Conservation (phyloP, 2,888 invertebrate genomes). For the Teinopalpus imperialis region DNA sequence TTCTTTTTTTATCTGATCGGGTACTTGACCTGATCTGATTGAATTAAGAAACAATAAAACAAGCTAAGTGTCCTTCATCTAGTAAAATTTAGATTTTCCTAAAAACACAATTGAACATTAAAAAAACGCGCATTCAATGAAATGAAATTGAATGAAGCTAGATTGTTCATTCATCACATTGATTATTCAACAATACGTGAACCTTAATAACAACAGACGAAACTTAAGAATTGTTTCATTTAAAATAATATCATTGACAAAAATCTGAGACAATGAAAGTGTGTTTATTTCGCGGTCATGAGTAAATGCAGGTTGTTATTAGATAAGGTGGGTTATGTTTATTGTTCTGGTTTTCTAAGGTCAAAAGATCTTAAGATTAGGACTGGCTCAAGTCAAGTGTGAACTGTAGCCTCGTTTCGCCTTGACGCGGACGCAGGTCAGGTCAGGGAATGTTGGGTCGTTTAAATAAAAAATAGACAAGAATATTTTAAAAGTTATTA, state of each 20-base stretch:
- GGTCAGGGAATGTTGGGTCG: conserved; percentile 8
- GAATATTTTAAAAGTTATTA: too few relatives aligned
- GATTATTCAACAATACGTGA: background rate
- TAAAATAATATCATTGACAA: conserved; percentile 11
- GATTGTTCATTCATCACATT: conserved; percentile 4
- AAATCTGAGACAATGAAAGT: conserved; percentile 26
- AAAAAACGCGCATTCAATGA: too few relatives aligned
- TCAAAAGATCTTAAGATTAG: conserved; percentile 27
- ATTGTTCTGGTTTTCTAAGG: conserved; percentile 28
- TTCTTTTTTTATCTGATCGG: too few relatives aligned
- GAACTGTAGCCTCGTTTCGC: conserved; percentile 2
- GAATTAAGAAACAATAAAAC: too few relatives aligned
- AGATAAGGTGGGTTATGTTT: conserved; percentile 23
- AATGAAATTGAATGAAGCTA: background rate
- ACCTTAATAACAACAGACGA: background rate
- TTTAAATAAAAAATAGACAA: too few relatives aligned
- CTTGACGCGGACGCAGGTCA: background rate
- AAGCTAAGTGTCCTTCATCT: too few relatives aligned
- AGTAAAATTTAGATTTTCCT: too few relatives aligned
- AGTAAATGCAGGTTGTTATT: conserved; percentile 35
- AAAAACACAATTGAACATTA: too few relatives aligned
- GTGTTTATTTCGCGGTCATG: conserved; percentile 46
- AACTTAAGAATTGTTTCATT: conserved; percentile 4
- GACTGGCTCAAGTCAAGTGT: conserved; percentile 12
- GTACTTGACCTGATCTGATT: too few relatives aligned